These are phyloP conservation scores for Trichacis sp. DNA, from an alignment of 2,888 invertebrate species.

Conservation along the genomic window DNA sequence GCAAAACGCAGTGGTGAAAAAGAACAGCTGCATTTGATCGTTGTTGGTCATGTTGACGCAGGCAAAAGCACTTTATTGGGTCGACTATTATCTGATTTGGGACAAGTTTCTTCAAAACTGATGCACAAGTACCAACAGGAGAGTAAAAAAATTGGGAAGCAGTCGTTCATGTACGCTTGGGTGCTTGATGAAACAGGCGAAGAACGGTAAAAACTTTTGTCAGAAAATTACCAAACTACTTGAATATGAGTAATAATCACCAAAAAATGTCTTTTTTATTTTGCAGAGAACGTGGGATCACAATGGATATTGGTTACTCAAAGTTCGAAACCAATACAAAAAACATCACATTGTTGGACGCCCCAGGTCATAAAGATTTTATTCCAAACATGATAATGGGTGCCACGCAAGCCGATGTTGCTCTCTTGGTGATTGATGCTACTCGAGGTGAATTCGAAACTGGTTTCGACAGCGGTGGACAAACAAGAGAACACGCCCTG, in stretches of 20 bases:
- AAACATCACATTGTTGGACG: conserved; percentile 88
- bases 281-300: conserved; percentile 89
- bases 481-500: conserved; percentile 96
- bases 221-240: no score
- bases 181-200: conserved; percentile 98
- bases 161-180: conserved; percentile 99
- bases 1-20: conserved; percentile 85
- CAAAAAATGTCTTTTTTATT: conserved; percentile 4
- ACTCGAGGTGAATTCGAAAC: conserved; percentile 98
- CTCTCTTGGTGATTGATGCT: conserved; percentile 95
- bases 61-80: conserved; percentile 99
- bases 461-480: conserved; percentile 97
- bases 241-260: background rate
- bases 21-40: conserved; percentile 90
- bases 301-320: conserved; percentile 97
- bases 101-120: conserved; percentile 73
- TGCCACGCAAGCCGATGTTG: conserved; percentile 98
- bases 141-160: conserved; percentile 96
- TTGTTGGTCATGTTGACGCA: conserved; percentile 97
- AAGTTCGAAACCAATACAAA: conserved; percentile 91
- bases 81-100: conserved; percentile 86
- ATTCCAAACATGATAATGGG: conserved; percentile 99
- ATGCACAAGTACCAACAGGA: conserved; percentile 97
- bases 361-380: conserved; percentile 99
- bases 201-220: conserved; percentile 78